Conservation (phyloP, 2,888 invertebrate genomes). For the Oxycera nigricornis region DNA sequence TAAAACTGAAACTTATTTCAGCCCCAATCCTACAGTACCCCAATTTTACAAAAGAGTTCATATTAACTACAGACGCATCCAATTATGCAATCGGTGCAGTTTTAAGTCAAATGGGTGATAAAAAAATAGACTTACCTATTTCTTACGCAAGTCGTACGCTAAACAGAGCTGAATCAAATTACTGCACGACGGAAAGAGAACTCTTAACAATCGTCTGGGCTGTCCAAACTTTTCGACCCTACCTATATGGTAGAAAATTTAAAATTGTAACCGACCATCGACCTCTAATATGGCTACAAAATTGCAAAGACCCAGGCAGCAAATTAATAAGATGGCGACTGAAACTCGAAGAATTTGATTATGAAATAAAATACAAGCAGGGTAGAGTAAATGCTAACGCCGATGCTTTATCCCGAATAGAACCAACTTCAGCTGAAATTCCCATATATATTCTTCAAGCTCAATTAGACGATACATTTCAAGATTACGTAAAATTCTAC, state of each 20-base stretch:
- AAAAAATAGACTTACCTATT: neutral
- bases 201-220: neutral
- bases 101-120: constrained; percentile 10
- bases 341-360: constrained; percentile 14
- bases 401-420: neutral
- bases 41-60: neutral
- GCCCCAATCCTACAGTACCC: constrained; percentile 9
- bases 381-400: constrained; percentile 9
- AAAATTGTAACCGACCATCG: constrained; percentile 11
- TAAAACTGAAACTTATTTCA: constrained; percentile 9
- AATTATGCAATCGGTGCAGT: neutral
- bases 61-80: neutral
- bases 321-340: constrained; percentile 4
- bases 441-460: neutral
- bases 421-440: neutral
- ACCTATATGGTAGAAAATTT: constrained; percentile 16
- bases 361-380: neutral
- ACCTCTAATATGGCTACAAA: constrained; percentile 26
- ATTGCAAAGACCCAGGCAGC: constrained; percentile 25
- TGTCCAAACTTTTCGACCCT: constrained; percentile 9
- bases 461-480: constrained; percentile 15
- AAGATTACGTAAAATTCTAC: constrained; percentile 7
- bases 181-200: constrained; percentile 22
- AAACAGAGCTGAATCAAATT: constrained; percentile 8
- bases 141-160: neutral